Conservation (phyloP, 92 coral and sea anemone genomes). For the Montipora capitata region DNA sequence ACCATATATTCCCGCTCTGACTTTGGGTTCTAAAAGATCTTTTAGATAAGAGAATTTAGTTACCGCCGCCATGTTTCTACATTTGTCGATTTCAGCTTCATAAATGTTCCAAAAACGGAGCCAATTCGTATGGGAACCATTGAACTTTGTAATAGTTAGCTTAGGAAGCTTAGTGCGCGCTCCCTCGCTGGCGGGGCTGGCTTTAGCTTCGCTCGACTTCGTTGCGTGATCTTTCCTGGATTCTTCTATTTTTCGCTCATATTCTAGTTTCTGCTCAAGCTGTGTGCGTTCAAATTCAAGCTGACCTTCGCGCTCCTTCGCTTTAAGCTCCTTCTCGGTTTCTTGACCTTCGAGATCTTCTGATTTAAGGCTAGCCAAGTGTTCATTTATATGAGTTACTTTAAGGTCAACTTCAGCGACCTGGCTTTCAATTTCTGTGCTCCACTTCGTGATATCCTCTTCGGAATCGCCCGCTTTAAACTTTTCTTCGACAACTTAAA, state of each 20-base stretch:
- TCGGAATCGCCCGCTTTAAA: too few relatives aligned
- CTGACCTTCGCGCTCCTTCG: slow-evolving; percentile 24
- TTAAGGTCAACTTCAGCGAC: too few relatives aligned
- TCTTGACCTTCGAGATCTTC: background rate
- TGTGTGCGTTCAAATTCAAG: slow-evolving; percentile 13
- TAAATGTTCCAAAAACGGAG: slow-evolving; percentile 30
- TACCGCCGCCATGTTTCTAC: slow-evolving; percentile 32
- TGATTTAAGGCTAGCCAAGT: background rate
- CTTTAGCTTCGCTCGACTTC: background rate
- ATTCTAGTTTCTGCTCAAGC: slow-evolving; percentile 14
- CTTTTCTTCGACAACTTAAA: too few relatives aligned
- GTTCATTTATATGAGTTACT: background rate
- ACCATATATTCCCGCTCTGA: slow-evolving; percentile 32
- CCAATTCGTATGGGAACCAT: slow-evolving; percentile 29
- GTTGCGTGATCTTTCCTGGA: background rate
- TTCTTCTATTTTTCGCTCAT: background rate
- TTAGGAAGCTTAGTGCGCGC: slow-evolving; percentile 16
- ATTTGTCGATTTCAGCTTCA: slow-evolving; percentile 48
- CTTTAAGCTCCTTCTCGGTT: background rate
- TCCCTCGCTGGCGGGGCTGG: background rate
- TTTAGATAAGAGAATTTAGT: slow-evolving; percentile 50
- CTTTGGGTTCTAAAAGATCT: slow-evolving; percentile 33
- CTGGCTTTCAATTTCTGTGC: too few relatives aligned
- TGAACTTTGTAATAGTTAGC: slow-evolving; percentile 2
- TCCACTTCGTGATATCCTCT: too few relatives aligned